These are phyloP conservation scores for Pseudoatta argentina DNA, from an alignment of 1,140 invertebrate genomes.

Conservation along the genomic window DNA sequence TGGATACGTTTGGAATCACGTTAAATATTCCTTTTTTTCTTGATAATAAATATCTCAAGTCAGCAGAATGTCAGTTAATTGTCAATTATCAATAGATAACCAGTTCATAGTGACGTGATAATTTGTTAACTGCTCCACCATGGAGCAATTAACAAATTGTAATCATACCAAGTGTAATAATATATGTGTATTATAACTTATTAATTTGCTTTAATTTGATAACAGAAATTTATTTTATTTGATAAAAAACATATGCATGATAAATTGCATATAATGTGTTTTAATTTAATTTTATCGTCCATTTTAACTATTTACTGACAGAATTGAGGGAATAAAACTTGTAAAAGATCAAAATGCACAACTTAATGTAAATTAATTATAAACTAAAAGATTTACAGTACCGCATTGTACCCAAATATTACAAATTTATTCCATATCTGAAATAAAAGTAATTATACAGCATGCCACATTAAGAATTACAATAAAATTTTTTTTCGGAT, in stretches of 20 bases:
- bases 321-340: neutral
- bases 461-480: conserved; percentile 31
- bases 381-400: neutral
- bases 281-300: neutral
- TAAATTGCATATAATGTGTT: neutral
- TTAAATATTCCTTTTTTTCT: conserved; percentile 19
- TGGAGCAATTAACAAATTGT: no score
- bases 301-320: neutral
- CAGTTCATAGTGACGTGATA: no score
- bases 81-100: neutral
- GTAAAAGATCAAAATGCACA: neutral
- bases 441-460: conserved; percentile 56
- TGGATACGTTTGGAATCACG: conserved; percentile 78
- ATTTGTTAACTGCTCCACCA: no score
- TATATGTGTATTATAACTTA: neutral
- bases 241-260: neutral
- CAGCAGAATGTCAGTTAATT: neutral
- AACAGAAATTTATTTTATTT: neutral
- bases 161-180: neutral
- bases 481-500: conserved; percentile 14
- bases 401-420: conserved; percentile 2
- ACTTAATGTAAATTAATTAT: neutral
- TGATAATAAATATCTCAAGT: neutral
- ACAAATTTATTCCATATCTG: conserved; percentile 65
- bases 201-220: neutral